Evolutionary conservation across 2,888 invertebrate species (phyloP).

Genomic region (Coecobrya sp.): DNA sequence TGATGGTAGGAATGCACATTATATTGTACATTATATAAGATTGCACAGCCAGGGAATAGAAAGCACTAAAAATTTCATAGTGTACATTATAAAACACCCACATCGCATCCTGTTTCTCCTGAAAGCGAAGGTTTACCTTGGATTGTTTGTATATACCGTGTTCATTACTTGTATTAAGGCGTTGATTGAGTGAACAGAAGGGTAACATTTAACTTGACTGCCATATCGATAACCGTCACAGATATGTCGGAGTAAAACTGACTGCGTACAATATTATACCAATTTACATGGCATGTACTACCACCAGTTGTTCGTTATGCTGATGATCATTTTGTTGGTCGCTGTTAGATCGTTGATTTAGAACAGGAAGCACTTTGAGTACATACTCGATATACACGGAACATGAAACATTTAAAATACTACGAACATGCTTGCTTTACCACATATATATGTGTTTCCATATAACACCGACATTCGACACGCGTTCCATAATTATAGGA

Average conservation of each 20-base stretch:
- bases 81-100: conserved; percentile 48
- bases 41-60: background rate
- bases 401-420: background rate
- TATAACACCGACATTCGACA: background rate
- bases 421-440: background rate
- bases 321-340: conserved; percentile 41
- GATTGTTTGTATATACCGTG: conserved; percentile 10
- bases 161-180: conserved; percentile 30
- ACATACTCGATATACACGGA: background rate
- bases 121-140: conserved; percentile 43
- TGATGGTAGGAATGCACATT: background rate
- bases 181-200: conserved; percentile 60
- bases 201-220: conserved; percentile 35
- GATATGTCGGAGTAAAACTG: conserved; percentile 44
- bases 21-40: background rate
- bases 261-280: background rate
- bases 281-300: background rate
- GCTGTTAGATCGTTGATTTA: conserved; percentile 48
- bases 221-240: conserved; percentile 29
- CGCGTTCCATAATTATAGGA: background rate
- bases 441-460: background rate
- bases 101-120: conserved; percentile 22
- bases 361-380: conserved; percentile 56
- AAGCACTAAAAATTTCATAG: conserved; percentile 30
- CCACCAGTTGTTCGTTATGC: conserved; percentile 24